phyloP scores from a whole-genome alignment of 2,797 vertebrate genomes.

The Alectoris magna region DNA sequence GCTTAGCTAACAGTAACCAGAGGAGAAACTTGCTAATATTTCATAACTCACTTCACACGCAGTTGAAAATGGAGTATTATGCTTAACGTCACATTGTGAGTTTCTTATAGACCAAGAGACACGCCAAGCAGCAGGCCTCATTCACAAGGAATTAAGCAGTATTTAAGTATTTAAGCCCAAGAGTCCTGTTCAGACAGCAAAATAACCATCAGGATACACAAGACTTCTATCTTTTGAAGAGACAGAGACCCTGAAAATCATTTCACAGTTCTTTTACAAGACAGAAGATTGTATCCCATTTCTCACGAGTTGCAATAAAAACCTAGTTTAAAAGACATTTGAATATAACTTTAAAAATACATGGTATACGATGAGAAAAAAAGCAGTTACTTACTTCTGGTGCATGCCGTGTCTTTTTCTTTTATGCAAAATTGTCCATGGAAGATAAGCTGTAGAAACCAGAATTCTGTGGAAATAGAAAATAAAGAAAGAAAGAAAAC shows the following conservation, averaged over 20 bases:
- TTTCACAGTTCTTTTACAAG: background rate
- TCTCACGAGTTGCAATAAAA: background rate
- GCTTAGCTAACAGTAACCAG: constrained; percentile 42
- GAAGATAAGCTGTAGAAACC: background rate
- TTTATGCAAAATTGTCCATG: background rate
- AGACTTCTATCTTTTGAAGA: background rate
- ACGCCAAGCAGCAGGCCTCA: constrained; percentile 38
- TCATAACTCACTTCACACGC: constrained; percentile 45
- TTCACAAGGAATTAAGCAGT: constrained; percentile 41
- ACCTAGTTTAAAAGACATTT: background rate
- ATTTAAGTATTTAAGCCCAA: constrained; percentile 7
- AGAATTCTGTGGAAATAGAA: background rate
- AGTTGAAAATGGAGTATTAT: background rate
- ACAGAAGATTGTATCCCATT: background rate
- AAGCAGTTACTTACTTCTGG: background rate
- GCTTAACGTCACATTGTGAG: background rate
- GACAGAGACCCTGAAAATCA: background rate
- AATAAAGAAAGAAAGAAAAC: background rate
- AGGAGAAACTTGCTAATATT: constrained; percentile 61
- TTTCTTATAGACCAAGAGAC: constrained; percentile 11
- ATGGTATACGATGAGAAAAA: background rate
- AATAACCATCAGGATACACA: background rate
- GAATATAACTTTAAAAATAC: background rate
- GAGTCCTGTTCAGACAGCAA: background rate
- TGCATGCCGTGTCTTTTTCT: background rate